Base-by-base conservation (phyloP, 64 coral and sea anemone species). In the Porites lutea region DNA sequence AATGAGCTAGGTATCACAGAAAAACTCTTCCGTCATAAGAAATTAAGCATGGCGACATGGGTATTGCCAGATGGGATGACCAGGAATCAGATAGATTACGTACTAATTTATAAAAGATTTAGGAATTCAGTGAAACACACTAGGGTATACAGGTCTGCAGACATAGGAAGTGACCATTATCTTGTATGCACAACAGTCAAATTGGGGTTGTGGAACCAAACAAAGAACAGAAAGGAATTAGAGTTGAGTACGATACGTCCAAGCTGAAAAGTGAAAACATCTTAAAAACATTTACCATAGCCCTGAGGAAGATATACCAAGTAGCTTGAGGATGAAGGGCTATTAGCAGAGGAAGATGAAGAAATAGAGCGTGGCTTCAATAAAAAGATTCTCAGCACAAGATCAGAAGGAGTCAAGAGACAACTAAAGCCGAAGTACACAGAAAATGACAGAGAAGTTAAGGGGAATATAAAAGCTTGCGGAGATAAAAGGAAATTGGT, bases 361-460 rank as follows among this genome's bases (percentile, higher is more conserved):
- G 88, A 90, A 68, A 16, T 86, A n/a, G 64, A 86, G 16, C 14
- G 82, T n/a, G 74, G 79, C 18, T 90, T 64, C 51, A 72, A 91
- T 71, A 75, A 73, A 10, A 91, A 82, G 70, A 91, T 91, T 15
- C 18, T 73, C 18, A 14, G 70, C 78, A 82, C 78, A 50, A 44
- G 69, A 60, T 91, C 65, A 58, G 78, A 91, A 20, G 82, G 78
- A 19, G 69, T 92, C 23, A 88, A 88, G 69, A 48, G 19, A 5
- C 60, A 67, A 47, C 37, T 86, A 4, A 86, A 59, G 59, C 14
- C 48, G 43, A 85, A 92, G 48, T 92, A 91, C 20, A 19, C 10
- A 20, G 78, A 91, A 71, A 82, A 82, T 23, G 49, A 91, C n/a
- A 83, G 53, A 19, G 89, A 91, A 83, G 89, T 91, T 64, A 91